These are phyloP conservation scores for Cyprinodon variegatus DNA, from an alignment of 2,113 vertebrate genomes.

Conservation along the genomic window DNA sequence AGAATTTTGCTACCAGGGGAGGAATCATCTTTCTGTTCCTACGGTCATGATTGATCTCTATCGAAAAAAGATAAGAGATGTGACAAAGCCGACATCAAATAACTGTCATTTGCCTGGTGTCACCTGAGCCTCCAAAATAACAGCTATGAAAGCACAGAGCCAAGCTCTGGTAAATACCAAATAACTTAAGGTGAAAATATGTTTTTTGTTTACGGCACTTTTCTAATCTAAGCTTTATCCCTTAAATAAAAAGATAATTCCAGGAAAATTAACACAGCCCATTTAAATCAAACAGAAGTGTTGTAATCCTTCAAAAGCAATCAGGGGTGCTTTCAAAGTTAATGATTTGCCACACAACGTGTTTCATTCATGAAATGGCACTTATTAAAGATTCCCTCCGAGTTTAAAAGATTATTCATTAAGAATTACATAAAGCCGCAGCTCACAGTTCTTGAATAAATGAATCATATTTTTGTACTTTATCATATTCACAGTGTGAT, in stretches of 20 bases:
- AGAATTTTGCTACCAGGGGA: slow-evolving; percentile 29
- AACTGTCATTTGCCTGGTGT: slow-evolving; percentile 35
- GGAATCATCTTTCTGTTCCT: slow-evolving; percentile 40
- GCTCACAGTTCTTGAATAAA: slow-evolving; percentile 49
- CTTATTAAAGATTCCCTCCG: slow-evolving; percentile 70
- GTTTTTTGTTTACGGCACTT: slow-evolving; percentile 54
- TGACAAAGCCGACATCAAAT: slow-evolving; percentile 40
- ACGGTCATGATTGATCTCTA: slow-evolving; percentile 48
- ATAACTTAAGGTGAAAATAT: slow-evolving; percentile 24
- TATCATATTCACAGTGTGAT: slow-evolving; percentile 46
- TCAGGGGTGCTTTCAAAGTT: slow-evolving; percentile 72
- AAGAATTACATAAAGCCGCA: slow-evolving; percentile 51
- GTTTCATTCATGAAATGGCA: slow-evolving; percentile 71
- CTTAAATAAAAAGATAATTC: slow-evolving; percentile 40
- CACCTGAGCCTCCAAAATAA: slow-evolving; percentile 1
- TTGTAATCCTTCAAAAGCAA: slow-evolving; percentile 71
- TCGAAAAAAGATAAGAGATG: slow-evolving; percentile 40
- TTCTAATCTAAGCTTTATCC: slow-evolving; percentile 61
- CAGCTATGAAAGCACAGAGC: not conserved
- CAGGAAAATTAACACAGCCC: slow-evolving; percentile 37
- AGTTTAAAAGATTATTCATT: slow-evolving; percentile 68
- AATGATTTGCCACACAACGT: slow-evolving; percentile 73
- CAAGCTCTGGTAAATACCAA: not conserved
- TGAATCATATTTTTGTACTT: slow-evolving; percentile 52
- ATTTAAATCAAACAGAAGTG: slow-evolving; percentile 66